Percentiles rank a stretch among this genome's conserved stretches.
Evolutionary conservation across 2,888 invertebrate genomes (phyloP).

Genomic region (Pristionchus arcanus): DNA sequence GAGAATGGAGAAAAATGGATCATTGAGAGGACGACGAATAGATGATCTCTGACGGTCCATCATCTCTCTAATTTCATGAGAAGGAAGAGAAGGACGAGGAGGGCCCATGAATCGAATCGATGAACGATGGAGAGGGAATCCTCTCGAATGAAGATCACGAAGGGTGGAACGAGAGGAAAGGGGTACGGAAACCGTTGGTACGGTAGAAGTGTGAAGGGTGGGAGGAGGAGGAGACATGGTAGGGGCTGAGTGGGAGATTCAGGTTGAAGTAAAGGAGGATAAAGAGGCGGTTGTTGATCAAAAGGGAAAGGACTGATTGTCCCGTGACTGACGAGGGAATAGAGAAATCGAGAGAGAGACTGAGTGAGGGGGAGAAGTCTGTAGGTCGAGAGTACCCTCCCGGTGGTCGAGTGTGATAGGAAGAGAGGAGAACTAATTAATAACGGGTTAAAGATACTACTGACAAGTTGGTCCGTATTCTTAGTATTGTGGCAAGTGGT

Average conservation of each 20-base stretch:
- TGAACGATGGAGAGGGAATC: neutral
- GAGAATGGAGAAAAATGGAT: neutral
- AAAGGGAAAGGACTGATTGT: neutral
- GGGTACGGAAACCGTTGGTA: neutral
- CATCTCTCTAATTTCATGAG: neutral
- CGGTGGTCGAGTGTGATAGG: neutral
- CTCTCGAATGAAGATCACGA: neutral
- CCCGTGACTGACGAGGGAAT: neutral
- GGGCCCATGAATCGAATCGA: neutral
- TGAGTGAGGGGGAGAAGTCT: neutral
- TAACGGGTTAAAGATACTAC: neutral
- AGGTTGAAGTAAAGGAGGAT: neutral
- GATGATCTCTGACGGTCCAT: neutral
- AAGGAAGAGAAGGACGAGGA: neutral
- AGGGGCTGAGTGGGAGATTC: neutral
- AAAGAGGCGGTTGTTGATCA: neutral
- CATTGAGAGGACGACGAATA: neutral
- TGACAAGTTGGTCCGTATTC: neutral
- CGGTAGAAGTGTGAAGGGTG: neutral
- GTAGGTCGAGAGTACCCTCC: neutral
- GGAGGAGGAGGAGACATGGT: neutral
- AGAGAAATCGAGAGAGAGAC: neutral
- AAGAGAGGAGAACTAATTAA: slow-evolving; percentile 26
- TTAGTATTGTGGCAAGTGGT: neutral
- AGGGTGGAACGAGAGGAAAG: neutral